Base-by-base conservation (phyloP, 2,888 invertebrate genomes). In the Ypsolopha sequella region DNA sequence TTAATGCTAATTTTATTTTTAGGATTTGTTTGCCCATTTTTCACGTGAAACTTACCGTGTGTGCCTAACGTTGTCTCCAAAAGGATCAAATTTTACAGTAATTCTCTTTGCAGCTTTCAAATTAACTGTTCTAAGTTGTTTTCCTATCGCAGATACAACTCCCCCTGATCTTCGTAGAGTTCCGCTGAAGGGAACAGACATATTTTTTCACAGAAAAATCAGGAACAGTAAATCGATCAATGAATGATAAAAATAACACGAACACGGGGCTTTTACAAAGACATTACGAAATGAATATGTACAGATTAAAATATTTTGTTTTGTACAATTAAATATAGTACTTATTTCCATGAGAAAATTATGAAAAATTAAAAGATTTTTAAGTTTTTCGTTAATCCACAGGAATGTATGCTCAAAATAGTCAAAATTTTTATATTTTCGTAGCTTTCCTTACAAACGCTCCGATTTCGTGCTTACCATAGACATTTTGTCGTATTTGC, bases 71-170 rank as follows among this genome's bases (percentile, higher is more conserved):
- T 92, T 91, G 62, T 91, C 88, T 61, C 91, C 89, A 75, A 96
- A 96, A 6, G 96, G 96, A 81, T 96, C 96, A 68, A 96, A 95
- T 76, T 91, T 91, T 50, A 95, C 90, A 50, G 90, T 89, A 54
- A 96, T 89, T 75, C 90, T 89, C 64, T 92, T 92, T 0, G 94
- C 92, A 44, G 94, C 94, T 72, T 93, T 93, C 54, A 96, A 86
- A 85, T 93, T 94, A 8, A 96, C 75, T 56, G 73, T 64, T 68
- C 87, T 90, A 51, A 95, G 62, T 74, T 95, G 92, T 76, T 93
- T 93, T 50, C 77, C 80, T 60, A 95, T 92, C 44, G 94, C 93
- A 64, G 92, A 90, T 50, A 91, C 86, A 52, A 94, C 63, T 55
- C 95, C 95, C 24, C 86, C 88, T 0, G 93, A 92, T 61, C 91